Percentiles rank a stretch among this genome's conserved stretches.
Conservation (phyloP, 2,888 invertebrate genomes). For the Nasonovia ribisnigri region DNA sequence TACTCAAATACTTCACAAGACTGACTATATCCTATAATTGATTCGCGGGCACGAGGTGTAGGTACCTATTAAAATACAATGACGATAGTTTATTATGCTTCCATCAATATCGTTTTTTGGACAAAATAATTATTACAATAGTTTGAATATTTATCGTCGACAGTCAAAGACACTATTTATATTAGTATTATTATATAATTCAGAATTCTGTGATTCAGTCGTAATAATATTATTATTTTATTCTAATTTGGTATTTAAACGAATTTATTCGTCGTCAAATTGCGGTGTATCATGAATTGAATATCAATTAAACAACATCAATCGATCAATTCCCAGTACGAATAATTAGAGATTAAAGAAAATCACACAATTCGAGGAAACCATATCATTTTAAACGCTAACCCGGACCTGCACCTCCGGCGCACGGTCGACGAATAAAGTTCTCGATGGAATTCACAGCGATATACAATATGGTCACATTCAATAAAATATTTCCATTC, state of each 20-base stretch:
- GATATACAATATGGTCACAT: not conserved
- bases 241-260: not conserved
- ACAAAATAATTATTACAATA: not conserved
- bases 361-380: not conserved
- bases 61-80: no score
- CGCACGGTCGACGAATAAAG: not conserved
- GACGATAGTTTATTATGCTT: not conserved
- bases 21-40: no score
- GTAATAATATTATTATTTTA: not conserved
- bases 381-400: not conserved
- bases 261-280: not conserved
- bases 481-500: not conserved
- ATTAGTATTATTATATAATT: not conserved
- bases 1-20: no score
- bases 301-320: not conserved
- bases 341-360: not conserved
- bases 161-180: not conserved
- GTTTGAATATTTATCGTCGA: not conserved
- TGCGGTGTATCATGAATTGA: not conserved
- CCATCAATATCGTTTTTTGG: not conserved
- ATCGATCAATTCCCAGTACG: not conserved
- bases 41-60: no score
- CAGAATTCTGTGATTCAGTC: not conserved
- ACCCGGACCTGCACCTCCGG: not conserved
- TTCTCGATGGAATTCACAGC: not conserved